Percentiles rank a stretch among this genome's conserved stretches.
These are phyloP conservation scores for Tipula unca DNA, from an alignment of 2,888 invertebrate species.

Conservation along the genomic window DNA sequence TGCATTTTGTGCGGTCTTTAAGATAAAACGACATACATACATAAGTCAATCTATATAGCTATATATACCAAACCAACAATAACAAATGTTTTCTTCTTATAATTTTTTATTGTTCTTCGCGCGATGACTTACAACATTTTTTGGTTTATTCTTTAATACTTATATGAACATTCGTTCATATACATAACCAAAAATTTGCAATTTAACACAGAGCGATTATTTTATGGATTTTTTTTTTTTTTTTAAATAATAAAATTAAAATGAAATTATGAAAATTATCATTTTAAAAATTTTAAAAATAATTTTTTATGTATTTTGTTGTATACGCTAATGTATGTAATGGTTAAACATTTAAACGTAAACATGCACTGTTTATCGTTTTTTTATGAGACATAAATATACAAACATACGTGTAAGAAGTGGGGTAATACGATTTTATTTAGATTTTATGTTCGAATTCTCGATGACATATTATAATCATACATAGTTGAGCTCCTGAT, in stretches of 20 bases:
- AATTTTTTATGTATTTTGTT: not conserved
- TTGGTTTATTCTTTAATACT: not conserved
- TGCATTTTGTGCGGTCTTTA: conserved; percentile 17
- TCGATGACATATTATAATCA: too few relatives aligned
- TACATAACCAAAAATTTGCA: not conserved
- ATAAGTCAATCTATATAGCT: too few relatives aligned
- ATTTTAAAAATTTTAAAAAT: not conserved
- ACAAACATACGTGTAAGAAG: not conserved
- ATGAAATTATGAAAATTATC: not conserved
- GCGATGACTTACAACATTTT: not conserved
- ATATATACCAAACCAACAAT: not conserved
- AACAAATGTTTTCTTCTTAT: not conserved
- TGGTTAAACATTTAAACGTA: not conserved
- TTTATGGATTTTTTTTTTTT: not conserved
- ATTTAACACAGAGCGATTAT: not conserved
- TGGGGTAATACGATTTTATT: not conserved
- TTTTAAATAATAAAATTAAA: not conserved
- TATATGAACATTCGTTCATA: not conserved
- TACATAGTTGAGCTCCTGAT: too few relatives aligned
- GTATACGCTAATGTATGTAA: not conserved
- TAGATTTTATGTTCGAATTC: not conserved
- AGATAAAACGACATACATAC: not conserved
- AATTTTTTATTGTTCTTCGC: not conserved
- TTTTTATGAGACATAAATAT: not conserved
- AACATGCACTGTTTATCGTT: not conserved